Base-by-base conservation (phyloP, 2,888 invertebrate genomes). In the Nemotelus nigrinus region DNA sequence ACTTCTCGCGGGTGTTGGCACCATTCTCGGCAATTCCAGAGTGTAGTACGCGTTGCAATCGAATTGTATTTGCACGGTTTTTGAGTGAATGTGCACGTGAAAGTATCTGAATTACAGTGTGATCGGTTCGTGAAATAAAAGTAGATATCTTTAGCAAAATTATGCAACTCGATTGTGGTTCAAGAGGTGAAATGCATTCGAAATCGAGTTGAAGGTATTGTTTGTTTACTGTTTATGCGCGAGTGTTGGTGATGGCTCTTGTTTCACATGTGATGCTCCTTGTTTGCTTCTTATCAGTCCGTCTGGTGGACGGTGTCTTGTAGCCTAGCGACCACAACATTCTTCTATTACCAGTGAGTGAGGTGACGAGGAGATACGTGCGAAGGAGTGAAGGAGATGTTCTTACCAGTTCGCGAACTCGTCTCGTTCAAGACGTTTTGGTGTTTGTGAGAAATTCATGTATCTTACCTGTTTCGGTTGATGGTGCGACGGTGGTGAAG, bases 401-500 rank as follows among this genome's bases (percentile, higher is more conserved):
- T 53, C 0, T 8, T 55, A 4, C 8, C 55, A 47, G 39, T 67
- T 5, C 48, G 67, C 70, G 47, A 3, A 47, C 3, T 25, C 25
- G 57, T 57, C 10, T 10, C 57, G 39, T 68, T 53, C n/a, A 3
- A 39, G 25, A 60, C 47, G 72, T 8, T 25, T 47, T 25, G 60
- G 72, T 58, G 58, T 44, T 44, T 60, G 74, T 74, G 74, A 60
- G 50, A 60, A 25, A 63, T 74, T 63, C 57, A 41, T 25, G 7
- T 60, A 41, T 71, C 44, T 43, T 71, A 60, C 60, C 72, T 74
- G 74, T 55, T 60, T 57, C 55, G 57, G 58, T 72, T 58, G 1
- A 39, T 43, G 43, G 47, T 41, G 65, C 25, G 57, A 10, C 25
- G 3, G 3, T 45, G 43, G 65, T 65, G 43, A n/a, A 7, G 45